Conservation (phyloP, 2,888 invertebrate genomes). For the Phortica magna region DNA sequence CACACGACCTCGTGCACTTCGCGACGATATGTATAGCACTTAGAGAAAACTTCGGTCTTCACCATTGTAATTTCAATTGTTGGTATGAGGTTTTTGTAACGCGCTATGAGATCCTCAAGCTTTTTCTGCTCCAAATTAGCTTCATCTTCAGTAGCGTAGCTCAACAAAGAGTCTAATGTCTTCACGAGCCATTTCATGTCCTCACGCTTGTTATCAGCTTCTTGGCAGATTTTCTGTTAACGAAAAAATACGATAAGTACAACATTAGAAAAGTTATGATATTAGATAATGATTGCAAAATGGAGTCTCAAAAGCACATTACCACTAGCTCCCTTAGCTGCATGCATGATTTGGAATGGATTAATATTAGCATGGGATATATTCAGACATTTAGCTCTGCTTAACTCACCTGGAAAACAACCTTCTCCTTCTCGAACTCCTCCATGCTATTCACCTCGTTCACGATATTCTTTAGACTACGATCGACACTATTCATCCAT, state of each 20-base stretch:
- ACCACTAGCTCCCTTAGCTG: slow-evolving; percentile 80
- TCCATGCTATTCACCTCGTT: slow-evolving; percentile 91
- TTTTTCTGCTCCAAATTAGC: slow-evolving; percentile 88
- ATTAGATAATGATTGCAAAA: slow-evolving; percentile 29
- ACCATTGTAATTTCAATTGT: slow-evolving; percentile 95
- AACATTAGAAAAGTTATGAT: slow-evolving; percentile 14
- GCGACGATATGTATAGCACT: slow-evolving; percentile 94
- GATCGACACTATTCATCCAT: slow-evolving; percentile 95
- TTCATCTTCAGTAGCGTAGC: slow-evolving; percentile 89
- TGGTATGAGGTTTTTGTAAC: slow-evolving; percentile 94
- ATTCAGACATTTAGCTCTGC: background rate
- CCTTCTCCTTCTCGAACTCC: slow-evolving; percentile 93
- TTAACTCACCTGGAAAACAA: slow-evolving; percentile 89
- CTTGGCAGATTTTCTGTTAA: slow-evolving; percentile 89
- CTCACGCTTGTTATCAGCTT: slow-evolving; percentile 93
- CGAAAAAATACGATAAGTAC: background rate
- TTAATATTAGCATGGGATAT: background rate
- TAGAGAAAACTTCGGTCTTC: slow-evolving; percentile 93
- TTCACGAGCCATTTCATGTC: slow-evolving; percentile 98
- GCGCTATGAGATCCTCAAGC: slow-evolving; percentile 88
- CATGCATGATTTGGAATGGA: slow-evolving; percentile 56
- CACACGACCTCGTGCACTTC: slow-evolving; percentile 92
- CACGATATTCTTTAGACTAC: slow-evolving; percentile 88
- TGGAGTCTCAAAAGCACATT: slow-evolving; percentile 57
- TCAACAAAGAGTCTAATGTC: slow-evolving; percentile 90